Conservation (phyloP, 2,888 invertebrate species). For the Amiota minor region DNA sequence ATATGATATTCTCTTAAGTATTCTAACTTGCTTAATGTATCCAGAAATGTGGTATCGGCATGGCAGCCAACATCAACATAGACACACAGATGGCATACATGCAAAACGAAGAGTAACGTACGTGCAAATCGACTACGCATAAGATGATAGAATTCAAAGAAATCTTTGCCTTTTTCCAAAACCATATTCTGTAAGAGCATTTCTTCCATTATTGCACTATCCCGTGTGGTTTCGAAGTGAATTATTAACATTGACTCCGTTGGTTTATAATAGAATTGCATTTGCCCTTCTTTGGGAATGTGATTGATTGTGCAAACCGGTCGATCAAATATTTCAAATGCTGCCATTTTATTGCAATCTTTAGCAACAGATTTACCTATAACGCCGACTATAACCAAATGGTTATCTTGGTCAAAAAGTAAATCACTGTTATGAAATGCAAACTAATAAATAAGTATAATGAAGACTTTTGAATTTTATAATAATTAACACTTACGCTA, state of each 20-base stretch:
- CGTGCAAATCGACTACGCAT: conserved; percentile 76
- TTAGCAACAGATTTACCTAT: conserved; percentile 70
- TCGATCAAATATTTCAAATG: conserved; percentile 61
- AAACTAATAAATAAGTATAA: conserved; percentile 9
- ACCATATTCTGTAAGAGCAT: conserved; percentile 53
- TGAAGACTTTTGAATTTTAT: not conserved
- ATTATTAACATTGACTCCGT: conserved; percentile 75
- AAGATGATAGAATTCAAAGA: conserved; percentile 66
- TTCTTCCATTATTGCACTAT: conserved; percentile 64
- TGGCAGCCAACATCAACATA: conserved; percentile 73
- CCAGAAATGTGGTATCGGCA: conserved; percentile 87
- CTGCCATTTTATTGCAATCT: conserved; percentile 72
- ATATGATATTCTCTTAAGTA: conserved; percentile 75
- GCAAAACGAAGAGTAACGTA: conserved; percentile 83
- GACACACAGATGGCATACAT: conserved; percentile 85
- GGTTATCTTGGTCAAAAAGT: conserved; percentile 47
- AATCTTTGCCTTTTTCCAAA: conserved; percentile 70
- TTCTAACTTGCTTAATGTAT: conserved; percentile 87
- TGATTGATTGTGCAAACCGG: conserved; percentile 58
- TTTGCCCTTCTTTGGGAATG: conserved; percentile 71
- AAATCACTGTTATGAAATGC: conserved; percentile 51
- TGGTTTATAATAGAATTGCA: conserved; percentile 78
- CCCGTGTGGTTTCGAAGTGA: conserved; percentile 74
- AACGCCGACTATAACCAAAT: conserved; percentile 70
- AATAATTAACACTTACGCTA: conserved; percentile 52